Percentiles rank a stretch among this genome's conserved stretches.
Conservation (phyloP, 2,113 vertebrate genomes). For the Psephotus haematonotus region DNA sequence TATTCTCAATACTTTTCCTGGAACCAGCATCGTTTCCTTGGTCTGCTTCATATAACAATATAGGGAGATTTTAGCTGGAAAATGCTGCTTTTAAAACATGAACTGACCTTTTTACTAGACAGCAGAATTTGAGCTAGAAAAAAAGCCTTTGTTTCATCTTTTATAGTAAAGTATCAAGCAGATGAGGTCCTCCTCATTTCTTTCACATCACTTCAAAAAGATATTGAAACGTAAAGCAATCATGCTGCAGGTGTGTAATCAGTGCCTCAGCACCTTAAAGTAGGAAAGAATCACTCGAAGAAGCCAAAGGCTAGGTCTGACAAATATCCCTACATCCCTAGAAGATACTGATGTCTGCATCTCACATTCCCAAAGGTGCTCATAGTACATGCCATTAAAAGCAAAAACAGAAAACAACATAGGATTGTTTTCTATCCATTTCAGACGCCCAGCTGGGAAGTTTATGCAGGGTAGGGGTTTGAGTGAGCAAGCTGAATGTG, state of each 20-base stretch:
- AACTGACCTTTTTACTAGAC: not conserved
- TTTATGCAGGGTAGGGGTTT: fast-evolving
- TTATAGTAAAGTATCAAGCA: not conserved
- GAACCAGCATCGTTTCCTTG: not conserved
- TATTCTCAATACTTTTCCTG: not conserved
- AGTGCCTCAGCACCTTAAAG: not conserved
- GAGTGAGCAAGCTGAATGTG: not conserved
- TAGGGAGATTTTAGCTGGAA: not conserved
- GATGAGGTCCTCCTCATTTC: not conserved
- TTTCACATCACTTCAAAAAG: not conserved
- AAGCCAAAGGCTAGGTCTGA: not conserved
- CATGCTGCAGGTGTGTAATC: not conserved
- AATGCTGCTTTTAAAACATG: not conserved
- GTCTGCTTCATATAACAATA: not conserved
- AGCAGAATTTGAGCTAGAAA: not conserved
- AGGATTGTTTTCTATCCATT: not conserved
- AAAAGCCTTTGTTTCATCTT: not conserved
- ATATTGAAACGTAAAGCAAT: not conserved
- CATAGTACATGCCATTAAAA: not conserved
- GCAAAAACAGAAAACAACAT: not conserved
- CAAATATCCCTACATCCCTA: not conserved
- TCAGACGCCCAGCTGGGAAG: not conserved
- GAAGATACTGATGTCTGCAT: not conserved
- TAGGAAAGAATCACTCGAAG: not conserved
- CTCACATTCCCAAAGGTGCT: not conserved